Evolutionary conservation across 2,797 vertebrate species (phyloP).

Genomic region (Bradypodion ventrale): DNA sequence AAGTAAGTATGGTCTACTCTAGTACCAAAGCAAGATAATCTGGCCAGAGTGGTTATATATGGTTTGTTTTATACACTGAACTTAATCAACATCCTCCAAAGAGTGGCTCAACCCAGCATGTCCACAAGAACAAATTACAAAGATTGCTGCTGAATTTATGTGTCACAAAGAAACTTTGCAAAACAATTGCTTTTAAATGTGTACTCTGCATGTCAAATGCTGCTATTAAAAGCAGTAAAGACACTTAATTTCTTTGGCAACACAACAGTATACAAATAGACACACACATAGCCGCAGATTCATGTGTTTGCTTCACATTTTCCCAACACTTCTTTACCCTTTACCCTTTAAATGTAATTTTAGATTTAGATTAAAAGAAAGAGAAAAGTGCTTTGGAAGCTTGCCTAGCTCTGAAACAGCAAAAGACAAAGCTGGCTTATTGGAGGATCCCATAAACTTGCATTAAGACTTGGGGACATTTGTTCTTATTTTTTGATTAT

Average conservation of each 20-base stretch:
- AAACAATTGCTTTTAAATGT: slow-evolving; percentile 6
- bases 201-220: not conserved
- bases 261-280: not conserved
- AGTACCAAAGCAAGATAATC: no score
- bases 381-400: not conserved
- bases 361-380: not conserved
- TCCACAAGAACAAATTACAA: not conserved
- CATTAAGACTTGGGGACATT: not conserved
- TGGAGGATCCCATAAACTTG: not conserved
- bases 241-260: not conserved
- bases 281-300: not conserved
- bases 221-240: not conserved
- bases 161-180: not conserved
- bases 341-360: not conserved
- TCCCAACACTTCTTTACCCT: not conserved
- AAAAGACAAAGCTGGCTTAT: not conserved
- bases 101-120: not conserved
- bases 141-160: not conserved
- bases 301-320: not conserved
- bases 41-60: no score
- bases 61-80: not conserved
- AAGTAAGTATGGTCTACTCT: no score
- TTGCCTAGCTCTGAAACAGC: not conserved
- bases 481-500: not conserved
- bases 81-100: not conserved